Evolutionary conservation across 2,113 vertebrate genomes (phyloP).

Genomic region (Hypomesus transpacificus): DNA sequence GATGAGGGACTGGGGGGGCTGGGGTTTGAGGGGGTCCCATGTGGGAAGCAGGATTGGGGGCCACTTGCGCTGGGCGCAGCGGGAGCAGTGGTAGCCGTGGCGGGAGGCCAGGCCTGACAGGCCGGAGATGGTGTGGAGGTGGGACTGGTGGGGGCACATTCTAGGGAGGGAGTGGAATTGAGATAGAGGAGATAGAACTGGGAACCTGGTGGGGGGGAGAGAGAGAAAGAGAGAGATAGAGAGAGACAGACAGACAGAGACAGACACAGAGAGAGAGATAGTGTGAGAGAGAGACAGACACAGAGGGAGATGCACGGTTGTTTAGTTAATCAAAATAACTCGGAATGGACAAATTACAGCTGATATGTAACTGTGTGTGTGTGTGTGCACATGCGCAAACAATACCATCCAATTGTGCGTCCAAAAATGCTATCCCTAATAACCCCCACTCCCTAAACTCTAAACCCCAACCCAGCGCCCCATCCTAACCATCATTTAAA

Average conservation of each 20-base stretch:
- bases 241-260: not conserved
- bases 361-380: too few relatives aligned
- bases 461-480: not conserved
- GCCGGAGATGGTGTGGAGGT: conserved; percentile 89
- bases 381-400: too few relatives aligned
- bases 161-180: conserved; percentile 72
- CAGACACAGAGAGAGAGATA: not conserved
- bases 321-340: too few relatives aligned
- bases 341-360: too few relatives aligned
- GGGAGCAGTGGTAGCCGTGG: conserved; percentile 77
- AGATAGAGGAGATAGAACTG: conserved; percentile 63
- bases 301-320: not conserved
- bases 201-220: conserved; percentile 51
- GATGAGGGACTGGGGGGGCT: conserved; percentile 58
- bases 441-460: not conserved
- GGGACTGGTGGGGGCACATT: conserved; percentile 82
- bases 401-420: too few relatives aligned
- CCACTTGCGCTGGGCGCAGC: conserved; percentile 92
- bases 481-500: not conserved
- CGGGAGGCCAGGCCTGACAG: conserved; percentile 77
- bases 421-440: not conserved
- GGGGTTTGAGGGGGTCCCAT: conserved; percentile 48
- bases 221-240: not conserved
- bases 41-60: conserved; percentile 72
- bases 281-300: not conserved